Evolutionary conservation across 2,888 invertebrate species (phyloP), one percentile per base, ranked within the genome.

Genomic region (Meiosimyza platycephala): DNA sequence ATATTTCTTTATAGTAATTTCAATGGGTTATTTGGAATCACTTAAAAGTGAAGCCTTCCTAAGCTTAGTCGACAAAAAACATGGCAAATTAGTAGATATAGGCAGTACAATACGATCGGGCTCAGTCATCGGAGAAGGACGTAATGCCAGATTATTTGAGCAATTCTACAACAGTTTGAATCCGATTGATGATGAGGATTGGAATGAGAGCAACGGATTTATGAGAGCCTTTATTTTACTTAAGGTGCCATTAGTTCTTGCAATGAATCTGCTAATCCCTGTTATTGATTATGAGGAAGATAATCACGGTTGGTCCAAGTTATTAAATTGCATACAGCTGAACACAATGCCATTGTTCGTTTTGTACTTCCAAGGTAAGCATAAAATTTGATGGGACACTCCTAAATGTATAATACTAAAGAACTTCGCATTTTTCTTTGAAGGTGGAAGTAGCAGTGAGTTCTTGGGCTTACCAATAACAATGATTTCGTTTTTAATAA

Each of bases 211-310:
- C 48, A 73, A 74, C n/a, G 1, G 33, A 0, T 0, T 72, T 3
- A 12, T 59, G 6, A 75, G 71, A 33, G 0, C 71, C 0, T 74
- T 73, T 6, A 55, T 76, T 0, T 1, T 78, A 5, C 2, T 89
- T 28, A 88, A 89, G 80, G 83, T 88, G 68, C 91, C 91, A 0
- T 84, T 89, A 0, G 84, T 89, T 76, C 77, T 91, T 18, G 1
- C 89, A 0, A 85, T 92, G 11, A 88, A 88, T 63, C 78, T 91
- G 9, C 87, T 91, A 2, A 76, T 78, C 54, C 78, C 78, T 6
- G 72, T 76, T 9, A 74, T 77, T 13, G 75, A 78, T 65, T 73
- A 74, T 47, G 75, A 68, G 15, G 66, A 69, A 9, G 69, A 71
- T 2, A 70, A 71, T 70, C 68, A 76, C 62, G 78, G 78, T n/a